Base-by-base conservation (phyloP, 1,140 invertebrate genomes). In the Drosophila azteca region DNA sequence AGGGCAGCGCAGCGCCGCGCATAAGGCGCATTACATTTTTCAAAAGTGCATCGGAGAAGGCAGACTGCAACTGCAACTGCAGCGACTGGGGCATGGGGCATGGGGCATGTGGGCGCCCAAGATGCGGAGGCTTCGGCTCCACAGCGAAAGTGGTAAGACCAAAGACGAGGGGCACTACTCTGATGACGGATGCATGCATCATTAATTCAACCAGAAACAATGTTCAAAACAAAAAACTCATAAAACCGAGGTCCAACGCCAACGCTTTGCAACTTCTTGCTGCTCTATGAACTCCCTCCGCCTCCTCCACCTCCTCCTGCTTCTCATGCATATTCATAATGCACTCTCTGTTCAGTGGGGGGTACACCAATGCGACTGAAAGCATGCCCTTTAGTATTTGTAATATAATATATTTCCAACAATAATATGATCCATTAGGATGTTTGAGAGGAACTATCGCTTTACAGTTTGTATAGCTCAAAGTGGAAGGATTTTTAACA, bases 181-280 rank as follows among this genome's bases (percentile, higher is more conserved):
- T 66, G 83, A 87, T 88, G 83, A 88, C 83, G 83, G 83, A 88
- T 88, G 83, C 80, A 83, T 83, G 83, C 84, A 89, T 88, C 83
- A 88, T 88, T 88, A 88, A 88, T 88, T 83, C 84, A 88, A 77
- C 71, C 35, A 77, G 72, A 71, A 82, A 69, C 69, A 81, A 45
- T 68, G 60, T 76, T 72, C 45, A 63, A 53, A 74, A 65, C 62
- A 75, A 46, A 63, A 57, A 26, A 39, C 24, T 51, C 43, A 57
- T 58, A 48, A 48, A 13, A 13, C 3, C 11, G 35, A 39, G 35
- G 3, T 39, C 35, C 35, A 39, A 39, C 35, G 35, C 35, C 35
- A 39, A 39, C 35, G 35, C 35, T 13, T 39, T 39, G 35, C 54
- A 46, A 48, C 70, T 41, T 53, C 20, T 39, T 35, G 31, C n/a